Base-by-base conservation (phyloP, 1,140 invertebrate species). In the Euglossa dilemma region DNA sequence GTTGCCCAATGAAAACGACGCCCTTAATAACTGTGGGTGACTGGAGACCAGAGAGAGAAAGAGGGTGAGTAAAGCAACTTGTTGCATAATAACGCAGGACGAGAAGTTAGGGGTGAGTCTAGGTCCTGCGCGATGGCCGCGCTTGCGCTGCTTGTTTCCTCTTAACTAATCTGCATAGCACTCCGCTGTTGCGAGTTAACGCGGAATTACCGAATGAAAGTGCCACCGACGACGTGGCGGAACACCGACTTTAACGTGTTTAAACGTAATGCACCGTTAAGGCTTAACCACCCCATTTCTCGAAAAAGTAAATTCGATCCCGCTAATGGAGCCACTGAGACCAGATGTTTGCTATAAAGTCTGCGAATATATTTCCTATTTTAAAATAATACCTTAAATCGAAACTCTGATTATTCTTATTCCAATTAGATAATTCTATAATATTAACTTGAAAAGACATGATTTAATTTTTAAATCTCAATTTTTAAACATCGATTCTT, bases 81-180 rank as follows among this genome's bases (percentile, higher is more conserved):
- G 89, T 90, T 90, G 89, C 89, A 84, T 88, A 90, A 90, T 90
- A 85, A 89, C 80, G 84, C 71, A 75, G 85, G 14, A 76, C 75
- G 59, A 79, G 83, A 84, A 70, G 88, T 79, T 80, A 87, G 80
- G 80, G 84, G 78, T 66, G 80, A 85, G 72, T 63, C 52, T 77
- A 75, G 36, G 82, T 78, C 75, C 79, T 77, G 87, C 79, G 87
- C 80, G 80, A 87, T 85, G 63, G 67, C 25, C 57, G 78, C 87
- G 82, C 87, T 84, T 89, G 87, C 84, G 80, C 78, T 9, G 16
- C 52, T 89, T 77, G 59, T 50, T 63, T 63, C 12, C 45, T 61
- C 9, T 2, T 82, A 43, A 28, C 66, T 83, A 83, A 77, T 50
- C 56, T 54, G 50, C 28, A 36, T 69, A 57, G 0, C 18, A 28